Base-by-base conservation (phyloP, 2,797 vertebrate genomes). In the Chelon labrosus region DNA sequence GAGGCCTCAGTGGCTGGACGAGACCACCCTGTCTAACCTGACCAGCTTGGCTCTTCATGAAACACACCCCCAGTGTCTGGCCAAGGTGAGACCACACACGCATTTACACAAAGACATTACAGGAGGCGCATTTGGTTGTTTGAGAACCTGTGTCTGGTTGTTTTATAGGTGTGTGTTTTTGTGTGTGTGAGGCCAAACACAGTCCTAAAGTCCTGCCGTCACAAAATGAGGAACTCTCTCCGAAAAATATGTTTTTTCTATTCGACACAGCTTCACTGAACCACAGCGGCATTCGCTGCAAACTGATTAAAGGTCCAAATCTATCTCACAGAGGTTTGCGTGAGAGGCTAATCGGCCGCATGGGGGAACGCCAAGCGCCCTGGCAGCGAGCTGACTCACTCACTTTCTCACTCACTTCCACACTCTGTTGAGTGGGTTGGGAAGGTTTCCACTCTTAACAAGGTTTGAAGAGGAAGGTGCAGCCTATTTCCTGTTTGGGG, bases 31-130 rank as follows among this genome's bases (percentile, higher is more conserved):
- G 70, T 84, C 70, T 14, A 89, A 77, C 59, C 86, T 99, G 69
- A 94, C 96, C 68, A 73, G 75, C 60, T 80, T 96, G 92, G 93
- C 93, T 58, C 46, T 96, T 82, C 94, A 93, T 14, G 98, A 99
- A 87, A 93, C 74, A 35, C 95, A 97, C 88, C 89, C 93, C 20
- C 95, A 94, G 77, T 97, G 96, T 92, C 94, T 97, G 88, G 94
- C 95, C 82, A 97, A 96, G 96, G 98, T 98, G 74, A 90, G 85
- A 79, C 69, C 75, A 80, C 80, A 84, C 87, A 78, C 70, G 68
- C 19, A 39, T 38, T 54, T 20, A 51, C 10, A 75, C 5, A 71
- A 20, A 79, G n/a, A 44, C 59, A 39, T 62, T 50, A 50, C 2
- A 53, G 7, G 69, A 50, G 16, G 19, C 70, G 54, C 60, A 51